Evolutionary conservation across 2,113 vertebrate species (phyloP), one percentile per base, ranked within the genome.

Genomic region (Oenanthe melanoleuca): DNA sequence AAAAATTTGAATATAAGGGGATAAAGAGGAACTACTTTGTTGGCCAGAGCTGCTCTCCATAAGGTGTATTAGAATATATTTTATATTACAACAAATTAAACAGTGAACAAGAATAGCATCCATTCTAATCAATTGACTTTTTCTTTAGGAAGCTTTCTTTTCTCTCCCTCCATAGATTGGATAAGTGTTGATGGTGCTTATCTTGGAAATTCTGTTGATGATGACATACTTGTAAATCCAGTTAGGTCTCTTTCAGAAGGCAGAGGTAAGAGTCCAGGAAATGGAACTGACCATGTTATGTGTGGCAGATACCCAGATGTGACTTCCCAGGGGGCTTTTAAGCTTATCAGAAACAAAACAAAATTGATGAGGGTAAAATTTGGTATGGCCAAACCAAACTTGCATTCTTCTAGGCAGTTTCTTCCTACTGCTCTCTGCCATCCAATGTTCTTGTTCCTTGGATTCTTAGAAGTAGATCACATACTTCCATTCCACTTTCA

Each of bases 221-320:
- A 28, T 4, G 11, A 2, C 0, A 0, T 42, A 12, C 29, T 47
- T 3, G 5, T 60, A 60, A 64, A 64, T 92, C 74, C 0, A 0
- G 21, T 72, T 80, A 52, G 40, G 22, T 12, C 11, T 67, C 21
- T 87, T 44, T 75, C 20, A 37, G 71, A 77, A 87, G 53, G 42
- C 22, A 31, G 42, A 74, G 65, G 37, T 70, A 28, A 70, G 38
- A 71, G 56, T 50, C 28, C 73, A 63, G 73, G 56, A n/a, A 66
- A 24, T 66, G 29, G 33, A 80, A 18, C n/a, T 0, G 1, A n/a
- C 42, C 4, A 1, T n/a, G 15, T 75, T 60, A 11, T 31, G 34
- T 8, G 40, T 2, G 1, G 66, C n/a, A 66, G 15, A 9, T 89
- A 40, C 2, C 11, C 33, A 37, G 59, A 5, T 84, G 24, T 70